A percentile compares a stretch with the other conserved stretches of the same genome.
phyloP scores from a whole-genome alignment of 2,888 invertebrate genomes.

The Diploptera punctata region DNA sequence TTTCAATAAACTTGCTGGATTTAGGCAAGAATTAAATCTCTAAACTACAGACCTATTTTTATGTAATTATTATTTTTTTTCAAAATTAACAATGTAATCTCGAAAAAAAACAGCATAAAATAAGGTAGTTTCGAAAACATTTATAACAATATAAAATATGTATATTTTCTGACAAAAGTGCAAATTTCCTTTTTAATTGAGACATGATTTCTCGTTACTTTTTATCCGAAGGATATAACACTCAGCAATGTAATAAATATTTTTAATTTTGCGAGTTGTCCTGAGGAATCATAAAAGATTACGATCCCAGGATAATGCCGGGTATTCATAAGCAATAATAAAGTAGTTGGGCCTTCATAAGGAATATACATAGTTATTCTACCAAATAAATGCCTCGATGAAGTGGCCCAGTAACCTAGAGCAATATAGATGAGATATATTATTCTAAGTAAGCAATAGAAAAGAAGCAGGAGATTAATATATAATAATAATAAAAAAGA shows the following conservation, averaged over 20 bases:
- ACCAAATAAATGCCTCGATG: constrained; percentile 29
- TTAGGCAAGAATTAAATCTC: no score
- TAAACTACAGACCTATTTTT: no score
- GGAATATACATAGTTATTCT: constrained; percentile 28
- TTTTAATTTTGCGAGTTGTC: not conserved
- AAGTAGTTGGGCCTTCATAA: constrained; percentile 41
- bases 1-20: no score
- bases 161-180: no score
- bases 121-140: no score
- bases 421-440: constrained; percentile 39
- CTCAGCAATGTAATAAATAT: not conserved
- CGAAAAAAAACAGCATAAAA: no score
- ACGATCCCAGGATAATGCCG: constrained; percentile 44
- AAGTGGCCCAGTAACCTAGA: constrained; percentile 33
- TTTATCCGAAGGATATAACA: not conserved
- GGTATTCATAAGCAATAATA: constrained; percentile 47
- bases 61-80: no score
- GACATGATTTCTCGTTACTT: no score
- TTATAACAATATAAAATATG: no score
- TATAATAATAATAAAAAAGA: constrained; percentile 13
- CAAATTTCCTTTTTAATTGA: no score
- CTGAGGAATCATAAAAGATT: not conserved
- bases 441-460: constrained; percentile 35
- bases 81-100: no score
- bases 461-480: constrained; percentile 27